phyloP scores from a whole-genome alignment of 2,888 invertebrate species.

The Polymixis lichenea region DNA sequence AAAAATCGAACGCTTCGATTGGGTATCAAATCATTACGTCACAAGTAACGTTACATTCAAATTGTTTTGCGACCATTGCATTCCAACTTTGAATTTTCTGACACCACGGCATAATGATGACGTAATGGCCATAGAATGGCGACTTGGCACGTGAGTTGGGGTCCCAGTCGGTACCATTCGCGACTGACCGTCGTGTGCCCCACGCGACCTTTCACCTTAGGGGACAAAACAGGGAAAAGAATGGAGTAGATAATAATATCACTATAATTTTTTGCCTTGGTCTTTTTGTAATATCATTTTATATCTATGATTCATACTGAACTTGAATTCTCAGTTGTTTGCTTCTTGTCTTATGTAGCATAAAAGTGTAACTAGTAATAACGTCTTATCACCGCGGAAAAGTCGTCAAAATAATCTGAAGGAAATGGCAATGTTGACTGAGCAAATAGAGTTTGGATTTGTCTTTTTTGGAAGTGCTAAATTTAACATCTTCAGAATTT shows the following conservation, averaged over 20 bases:
- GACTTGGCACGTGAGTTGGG: slow-evolving; percentile 56
- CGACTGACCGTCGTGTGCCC: slow-evolving; percentile 88
- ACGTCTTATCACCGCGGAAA: slow-evolving; percentile 62
- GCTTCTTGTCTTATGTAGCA: slow-evolving; percentile 23
- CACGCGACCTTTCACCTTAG: slow-evolving; percentile 88
- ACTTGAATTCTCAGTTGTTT: slow-evolving; percentile 39
- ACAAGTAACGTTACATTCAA: slow-evolving; percentile 23
- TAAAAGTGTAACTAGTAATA: slow-evolving; percentile 21
- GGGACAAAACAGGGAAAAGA: slow-evolving; percentile 74
- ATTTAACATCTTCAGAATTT: neutral
- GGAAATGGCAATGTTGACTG: slow-evolving; percentile 52
- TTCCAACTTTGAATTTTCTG: slow-evolving; percentile 32
- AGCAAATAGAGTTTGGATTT: slow-evolving; percentile 24
- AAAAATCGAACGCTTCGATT: slow-evolving; percentile 46
- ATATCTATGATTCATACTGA: slow-evolving; percentile 35
- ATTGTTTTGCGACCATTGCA: slow-evolving; percentile 54
- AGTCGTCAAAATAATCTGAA: slow-evolving; percentile 46
- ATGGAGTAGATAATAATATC: slow-evolving; percentile 68
- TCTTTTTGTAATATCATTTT: slow-evolving; percentile 8
- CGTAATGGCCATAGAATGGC: slow-evolving; percentile 39
- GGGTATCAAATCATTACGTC: slow-evolving; percentile 36
- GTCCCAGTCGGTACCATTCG: slow-evolving; percentile 87
- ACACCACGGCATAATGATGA: slow-evolving; percentile 9
- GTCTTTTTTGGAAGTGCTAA: slow-evolving; percentile 20
- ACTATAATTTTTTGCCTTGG: neutral